Conservation (phyloP, 2,797 vertebrate species). For the Pseudomugil tenellus region DNA sequence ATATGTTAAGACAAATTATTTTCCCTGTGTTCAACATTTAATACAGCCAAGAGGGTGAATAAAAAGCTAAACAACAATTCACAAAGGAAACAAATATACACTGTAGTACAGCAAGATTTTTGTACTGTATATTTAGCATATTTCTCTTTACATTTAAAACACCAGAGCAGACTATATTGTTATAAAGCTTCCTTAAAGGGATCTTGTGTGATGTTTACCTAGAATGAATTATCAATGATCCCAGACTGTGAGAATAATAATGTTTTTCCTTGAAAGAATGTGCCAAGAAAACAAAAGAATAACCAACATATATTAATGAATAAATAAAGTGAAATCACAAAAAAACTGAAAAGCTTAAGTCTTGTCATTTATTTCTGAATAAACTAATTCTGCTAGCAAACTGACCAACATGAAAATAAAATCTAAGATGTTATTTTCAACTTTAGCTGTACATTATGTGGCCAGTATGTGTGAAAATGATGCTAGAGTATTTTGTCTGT, state of each 20-base stretch:
- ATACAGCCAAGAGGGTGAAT: conserved; percentile 50
- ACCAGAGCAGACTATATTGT: not conserved
- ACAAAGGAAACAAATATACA: conserved; percentile 24
- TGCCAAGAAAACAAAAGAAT: not conserved
- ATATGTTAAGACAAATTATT: conserved; percentile 47
- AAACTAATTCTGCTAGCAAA: conserved; percentile 16
- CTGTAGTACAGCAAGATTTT: conserved; percentile 20
- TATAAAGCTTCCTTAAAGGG: conserved; percentile 10
- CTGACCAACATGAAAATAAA: not conserved
- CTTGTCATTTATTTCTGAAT: conserved; percentile 24
- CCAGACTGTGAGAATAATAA: conserved; percentile 3
- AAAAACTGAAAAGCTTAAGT: not conserved
- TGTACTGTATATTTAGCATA: conserved; percentile 10
- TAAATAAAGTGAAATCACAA: conserved; percentile 5
- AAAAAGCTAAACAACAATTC: conserved; percentile 33
- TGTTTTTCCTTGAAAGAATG: not conserved
- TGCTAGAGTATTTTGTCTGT: conserved; percentile 57
- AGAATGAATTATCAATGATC: conserved; percentile 1
- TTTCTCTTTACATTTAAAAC: conserved; percentile 22
- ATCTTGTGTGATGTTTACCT: conserved; percentile 7
- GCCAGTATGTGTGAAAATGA: conserved; percentile 33
- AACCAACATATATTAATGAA: conserved; percentile 9
- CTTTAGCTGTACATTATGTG: conserved; percentile 10
- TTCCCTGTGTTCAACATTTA: conserved; percentile 57
- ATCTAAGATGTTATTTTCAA: conserved; percentile 10